A percentile compares a stretch with the other conserved stretches of the same genome.
phyloP scores from a whole-genome alignment of 1,140 invertebrate species.

The Paraescarpia echinospica region DNA sequence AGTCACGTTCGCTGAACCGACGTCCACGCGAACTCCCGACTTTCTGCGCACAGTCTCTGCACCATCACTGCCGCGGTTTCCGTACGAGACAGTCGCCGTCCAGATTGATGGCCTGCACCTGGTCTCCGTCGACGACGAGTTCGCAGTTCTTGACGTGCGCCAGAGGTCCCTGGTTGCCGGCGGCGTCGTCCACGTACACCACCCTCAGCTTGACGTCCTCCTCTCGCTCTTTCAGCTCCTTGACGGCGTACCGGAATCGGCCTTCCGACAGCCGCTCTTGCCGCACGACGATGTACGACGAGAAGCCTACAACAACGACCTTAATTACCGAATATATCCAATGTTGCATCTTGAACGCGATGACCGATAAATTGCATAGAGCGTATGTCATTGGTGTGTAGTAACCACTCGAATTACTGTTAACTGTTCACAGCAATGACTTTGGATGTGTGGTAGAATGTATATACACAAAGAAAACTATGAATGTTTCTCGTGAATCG shows the following conservation, averaged over 20 bases:
- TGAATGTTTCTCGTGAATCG: no score
- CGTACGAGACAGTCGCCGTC: not conserved
- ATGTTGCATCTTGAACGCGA: no score
- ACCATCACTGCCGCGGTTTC: not conserved
- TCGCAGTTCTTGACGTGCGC: conserved; percentile 3
- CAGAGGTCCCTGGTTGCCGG: not conserved
- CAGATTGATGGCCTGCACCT: not conserved
- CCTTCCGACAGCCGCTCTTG: not conserved
- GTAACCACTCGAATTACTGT: no score
- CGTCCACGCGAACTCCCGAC: not conserved
- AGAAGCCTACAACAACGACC: not conserved
- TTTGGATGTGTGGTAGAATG: no score
- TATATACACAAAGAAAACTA: no score
- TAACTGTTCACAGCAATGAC: no score
- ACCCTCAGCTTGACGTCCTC: not conserved
- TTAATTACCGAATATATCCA: no score
- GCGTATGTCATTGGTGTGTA: no score
- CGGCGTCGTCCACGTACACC: not conserved
- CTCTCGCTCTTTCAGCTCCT: not conserved
- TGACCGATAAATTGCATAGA: no score
- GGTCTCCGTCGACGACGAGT: not conserved
- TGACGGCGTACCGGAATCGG: not conserved
- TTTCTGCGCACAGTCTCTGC: not conserved
- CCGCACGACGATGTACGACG: not conserved
- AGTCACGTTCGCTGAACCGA: not conserved